A percentile compares a stretch with the other conserved stretches of the same genome.
Conservation (phyloP, 2,888 invertebrate genomes). For the Ennomos quercinarius region DNA sequence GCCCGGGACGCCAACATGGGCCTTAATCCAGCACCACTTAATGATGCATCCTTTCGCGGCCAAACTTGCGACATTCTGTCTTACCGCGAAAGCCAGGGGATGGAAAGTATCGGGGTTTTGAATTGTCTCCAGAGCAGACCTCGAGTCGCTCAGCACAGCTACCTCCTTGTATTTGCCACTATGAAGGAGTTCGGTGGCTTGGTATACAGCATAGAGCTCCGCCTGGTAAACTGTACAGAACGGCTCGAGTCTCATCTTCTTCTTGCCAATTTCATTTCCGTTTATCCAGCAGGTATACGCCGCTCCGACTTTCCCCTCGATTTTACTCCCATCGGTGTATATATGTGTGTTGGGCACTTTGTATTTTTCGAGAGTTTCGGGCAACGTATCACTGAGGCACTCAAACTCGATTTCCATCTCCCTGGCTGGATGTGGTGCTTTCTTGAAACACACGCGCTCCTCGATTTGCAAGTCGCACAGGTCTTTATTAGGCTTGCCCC, state of each 20-base stretch:
- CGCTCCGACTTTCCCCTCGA: constrained; percentile 13
- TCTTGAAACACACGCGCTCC: not conserved
- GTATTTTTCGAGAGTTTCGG: constrained; percentile 7
- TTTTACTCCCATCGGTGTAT: constrained; percentile 11
- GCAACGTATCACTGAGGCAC: not conserved
- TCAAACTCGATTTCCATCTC: not conserved
- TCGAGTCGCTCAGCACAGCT: constrained; percentile 20
- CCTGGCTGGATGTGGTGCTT: constrained; percentile 13
- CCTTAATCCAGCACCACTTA: constrained; percentile 4
- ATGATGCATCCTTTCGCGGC: constrained; percentile 1
- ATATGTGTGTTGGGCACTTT: constrained; percentile 6
- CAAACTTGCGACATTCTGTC: constrained; percentile 2
- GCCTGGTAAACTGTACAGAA: constrained; percentile 24
- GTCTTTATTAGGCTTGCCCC: not conserved
- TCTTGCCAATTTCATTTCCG: not conserved
- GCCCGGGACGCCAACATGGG: constrained; percentile 2
- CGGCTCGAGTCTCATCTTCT: constrained; percentile 7
- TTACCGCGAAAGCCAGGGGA: constrained; percentile 9
- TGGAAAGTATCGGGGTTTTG: constrained; percentile 5
- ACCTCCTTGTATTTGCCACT: not conserved
- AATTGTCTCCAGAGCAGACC: constrained; percentile 11
- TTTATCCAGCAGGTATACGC: constrained; percentile 9
- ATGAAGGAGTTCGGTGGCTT: constrained; percentile 4
- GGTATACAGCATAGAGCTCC: constrained; percentile 17
- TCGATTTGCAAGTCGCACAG: constrained; percentile 7